Evolutionary conservation across 2,113 vertebrate species (phyloP).

Genomic region (Zosterops pallidus): DNA sequence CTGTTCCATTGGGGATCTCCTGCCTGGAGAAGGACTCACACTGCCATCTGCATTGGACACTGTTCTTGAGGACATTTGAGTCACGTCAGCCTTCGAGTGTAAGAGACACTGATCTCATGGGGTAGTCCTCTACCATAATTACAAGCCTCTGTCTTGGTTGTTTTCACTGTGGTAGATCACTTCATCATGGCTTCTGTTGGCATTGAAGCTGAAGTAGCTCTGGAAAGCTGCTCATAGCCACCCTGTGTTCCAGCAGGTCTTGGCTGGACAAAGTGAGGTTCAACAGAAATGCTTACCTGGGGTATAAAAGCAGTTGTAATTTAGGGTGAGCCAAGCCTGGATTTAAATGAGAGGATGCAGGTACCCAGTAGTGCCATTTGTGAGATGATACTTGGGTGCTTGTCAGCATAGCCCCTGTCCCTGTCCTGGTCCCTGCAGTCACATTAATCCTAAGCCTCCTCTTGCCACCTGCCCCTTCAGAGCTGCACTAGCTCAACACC

Average conservation of each 20-base stretch:
- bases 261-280: background rate
- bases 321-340: background rate
- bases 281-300: background rate
- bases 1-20: background rate
- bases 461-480: background rate
- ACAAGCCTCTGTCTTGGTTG: background rate
- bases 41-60: fast-evolving
- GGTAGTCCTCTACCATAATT: fast-evolving
- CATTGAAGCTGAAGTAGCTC: background rate
- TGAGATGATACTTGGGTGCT: background rate
- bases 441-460: fast-evolving
- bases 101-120: background rate
- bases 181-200: background rate
- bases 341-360: background rate
- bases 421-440: background rate
- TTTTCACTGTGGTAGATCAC: fast-evolving
- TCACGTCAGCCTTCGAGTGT: fast-evolving
- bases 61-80: background rate
- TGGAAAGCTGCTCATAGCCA: fast-evolving
- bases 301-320: background rate
- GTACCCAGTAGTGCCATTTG: fast-evolving
- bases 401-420: background rate
- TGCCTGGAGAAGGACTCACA: background rate
- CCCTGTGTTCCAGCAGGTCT: background rate
- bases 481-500: background rate